A percentile compares a stretch with the other conserved stretches of the same genome.
phyloP scores from a whole-genome alignment of 2,113 vertebrate genomes.

The Silurus glanis region DNA sequence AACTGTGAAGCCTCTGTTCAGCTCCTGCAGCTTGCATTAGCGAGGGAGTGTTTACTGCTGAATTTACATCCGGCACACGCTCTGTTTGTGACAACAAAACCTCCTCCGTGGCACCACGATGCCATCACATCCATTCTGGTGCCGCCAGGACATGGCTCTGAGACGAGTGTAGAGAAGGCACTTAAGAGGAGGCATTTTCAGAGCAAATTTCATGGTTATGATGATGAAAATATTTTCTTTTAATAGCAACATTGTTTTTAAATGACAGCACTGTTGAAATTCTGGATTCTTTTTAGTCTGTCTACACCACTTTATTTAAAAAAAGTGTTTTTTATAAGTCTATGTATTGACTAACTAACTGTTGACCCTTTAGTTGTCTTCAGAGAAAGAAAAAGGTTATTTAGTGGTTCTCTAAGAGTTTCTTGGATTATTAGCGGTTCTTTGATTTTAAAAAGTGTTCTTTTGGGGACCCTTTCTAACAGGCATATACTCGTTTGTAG shows the following conservation, averaged over 20 bases:
- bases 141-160: slow-evolving; percentile 37
- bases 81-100: slow-evolving; percentile 45
- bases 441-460: not conserved
- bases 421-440: not conserved
- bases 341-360: too few relatives aligned
- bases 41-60: slow-evolving; percentile 26
- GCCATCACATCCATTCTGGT: slow-evolving; percentile 35
- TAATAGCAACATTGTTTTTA: not conserved
- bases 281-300: not conserved
- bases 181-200: not conserved
- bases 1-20: slow-evolving; percentile 46
- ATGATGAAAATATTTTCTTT: not conserved
- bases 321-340: not conserved
- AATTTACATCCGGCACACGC: slow-evolving; percentile 50
- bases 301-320: too few relatives aligned
- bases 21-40: slow-evolving; percentile 42
- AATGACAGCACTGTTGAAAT: not conserved
- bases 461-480: not conserved
- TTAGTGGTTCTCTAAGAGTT: not conserved
- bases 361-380: too few relatives aligned
- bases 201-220: not conserved
- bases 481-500: not conserved
- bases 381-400: not conserved
- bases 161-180: slow-evolving; percentile 8
- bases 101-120: not conserved